phyloP scores from a whole-genome alignment of 2,113 vertebrate species.

The Azemiops feae region DNA sequence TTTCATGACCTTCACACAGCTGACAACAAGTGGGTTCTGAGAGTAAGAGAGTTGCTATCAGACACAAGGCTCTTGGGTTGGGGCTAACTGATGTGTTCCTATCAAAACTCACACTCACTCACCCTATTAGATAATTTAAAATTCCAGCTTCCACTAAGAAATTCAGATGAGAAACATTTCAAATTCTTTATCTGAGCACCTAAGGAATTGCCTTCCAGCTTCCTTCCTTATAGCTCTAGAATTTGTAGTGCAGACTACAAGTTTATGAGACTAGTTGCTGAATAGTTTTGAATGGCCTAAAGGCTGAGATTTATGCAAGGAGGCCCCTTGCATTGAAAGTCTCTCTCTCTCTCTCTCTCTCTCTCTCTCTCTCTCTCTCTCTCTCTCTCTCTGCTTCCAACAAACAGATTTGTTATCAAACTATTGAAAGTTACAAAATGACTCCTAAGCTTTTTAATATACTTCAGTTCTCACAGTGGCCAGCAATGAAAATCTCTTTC shows the following conservation, averaged over 20 bases:
- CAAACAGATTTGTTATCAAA: conserved; percentile 61
- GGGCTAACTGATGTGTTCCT: neutral
- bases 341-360: no score
- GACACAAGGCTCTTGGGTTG: neutral
- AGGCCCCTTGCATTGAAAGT: conserved; percentile 48
- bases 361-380: no score
- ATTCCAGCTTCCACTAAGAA: neutral
- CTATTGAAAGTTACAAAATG: conserved; percentile 58
- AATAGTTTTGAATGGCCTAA: conserved; percentile 54
- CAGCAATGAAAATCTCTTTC: neutral
- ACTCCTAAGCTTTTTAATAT: conserved; percentile 48
- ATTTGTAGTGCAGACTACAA: conserved; percentile 8
- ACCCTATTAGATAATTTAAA: neutral
- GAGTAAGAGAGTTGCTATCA: neutral
- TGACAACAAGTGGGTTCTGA: neutral
- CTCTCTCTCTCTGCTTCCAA: neutral
- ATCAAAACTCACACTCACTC: neutral
- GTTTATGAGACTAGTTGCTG: conserved; percentile 26
- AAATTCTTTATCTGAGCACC: neutral
- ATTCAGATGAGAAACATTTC: neutral
- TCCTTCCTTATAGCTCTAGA: conserved; percentile 31
- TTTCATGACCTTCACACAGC: neutral
- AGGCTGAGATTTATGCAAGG: conserved; percentile 51
- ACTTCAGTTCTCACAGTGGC: conserved; percentile 9
- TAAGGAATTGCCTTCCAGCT: conserved; percentile 10